Evolutionary conservation across 2,888 invertebrate genomes (phyloP).

Genomic region (Marronus borbonicus): DNA sequence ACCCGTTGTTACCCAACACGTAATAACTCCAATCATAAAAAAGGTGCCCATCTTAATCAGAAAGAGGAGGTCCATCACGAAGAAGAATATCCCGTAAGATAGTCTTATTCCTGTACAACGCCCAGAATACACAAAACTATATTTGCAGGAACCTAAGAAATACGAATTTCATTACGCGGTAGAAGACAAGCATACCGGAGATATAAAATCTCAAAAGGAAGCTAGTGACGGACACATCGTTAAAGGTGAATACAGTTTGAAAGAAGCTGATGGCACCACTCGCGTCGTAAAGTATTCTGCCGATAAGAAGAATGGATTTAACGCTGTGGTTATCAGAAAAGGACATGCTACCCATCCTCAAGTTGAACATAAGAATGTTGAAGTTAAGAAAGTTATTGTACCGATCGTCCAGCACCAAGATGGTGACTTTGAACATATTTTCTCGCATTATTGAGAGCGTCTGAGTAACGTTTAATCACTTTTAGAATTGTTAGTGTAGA

Average conservation of each 20-base stretch:
- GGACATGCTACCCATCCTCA: slow-evolving; percentile 48
- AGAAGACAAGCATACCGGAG: slow-evolving; percentile 48
- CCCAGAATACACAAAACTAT: not conserved
- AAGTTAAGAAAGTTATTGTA: slow-evolving; percentile 31
- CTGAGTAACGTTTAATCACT: too few relatives aligned
- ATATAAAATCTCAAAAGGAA: slow-evolving; percentile 49
- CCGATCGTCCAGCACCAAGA: not conserved
- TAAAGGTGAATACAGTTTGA: slow-evolving; percentile 46
- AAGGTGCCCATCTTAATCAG: not conserved
- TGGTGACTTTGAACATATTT: not conserved
- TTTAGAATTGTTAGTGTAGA: too few relatives aligned
- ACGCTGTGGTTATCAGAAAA: slow-evolving; percentile 44
- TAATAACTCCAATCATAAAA: slow-evolving; percentile 15
- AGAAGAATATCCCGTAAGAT: not conserved
- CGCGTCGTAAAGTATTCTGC: slow-evolving; percentile 45
- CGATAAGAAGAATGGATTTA: slow-evolving; percentile 47
- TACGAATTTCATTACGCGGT: slow-evolving; percentile 44
- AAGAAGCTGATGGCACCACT: slow-evolving; percentile 47
- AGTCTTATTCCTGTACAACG: not conserved
- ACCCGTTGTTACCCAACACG: slow-evolving; percentile 4
- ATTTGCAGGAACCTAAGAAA: slow-evolving; percentile 33
- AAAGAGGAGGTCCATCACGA: not conserved
- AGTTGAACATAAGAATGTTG: slow-evolving; percentile 17
- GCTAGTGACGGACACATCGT: slow-evolving; percentile 40
- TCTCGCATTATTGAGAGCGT: not conserved